Evolutionary conservation across 2,888 invertebrate species (phyloP), one percentile per base, ranked within the genome.

Genomic region (Synanthedon andrenaeformis): DNA sequence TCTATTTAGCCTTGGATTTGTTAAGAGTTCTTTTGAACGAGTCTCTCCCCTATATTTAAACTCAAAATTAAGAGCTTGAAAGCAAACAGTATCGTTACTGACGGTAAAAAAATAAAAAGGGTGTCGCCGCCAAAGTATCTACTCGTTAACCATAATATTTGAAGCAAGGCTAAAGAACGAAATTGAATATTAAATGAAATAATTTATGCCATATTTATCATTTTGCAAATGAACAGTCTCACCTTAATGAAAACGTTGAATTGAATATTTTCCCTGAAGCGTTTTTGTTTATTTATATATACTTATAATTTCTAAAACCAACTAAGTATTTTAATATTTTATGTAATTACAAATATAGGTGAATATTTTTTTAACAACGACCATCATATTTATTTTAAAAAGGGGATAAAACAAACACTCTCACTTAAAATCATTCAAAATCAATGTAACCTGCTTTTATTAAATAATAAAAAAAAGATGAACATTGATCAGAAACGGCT

Each of bases 101-200:
- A 66, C 57, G 69, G 69, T 66, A 74, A 77, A 70, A 67, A 70
- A 72, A 69, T 76, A 78, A 79, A 82, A 85, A 83, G 85, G 85
- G 84, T 85, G 85, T 77, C 75, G 75, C 60, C 67, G 64, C 62
- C 74, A 71, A 82, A 80, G 78, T 79, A 77, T 72, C 78, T 76
- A 64, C 74, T 78, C 76, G 78, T 71, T 76, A 72, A 69, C 64
- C 74, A 70, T 76, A 77, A 79, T 81, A 79, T 72, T 69, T 65
- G 72, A 75, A 72, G 70, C 74, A 66, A 67, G 65, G 67, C 66
- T 77, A 84, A 86, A 85, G 84, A 87, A 86, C 78, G 67, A 79
- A 87, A 87, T 85, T 86, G 88, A 88, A 88, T 88, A 86, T 77
- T 87, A 88, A 88, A 88, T 88, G 88, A 88, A 88, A 88, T 88